Conservation (phyloP, 2,888 invertebrate species). For the Sthenelais limicola region DNA sequence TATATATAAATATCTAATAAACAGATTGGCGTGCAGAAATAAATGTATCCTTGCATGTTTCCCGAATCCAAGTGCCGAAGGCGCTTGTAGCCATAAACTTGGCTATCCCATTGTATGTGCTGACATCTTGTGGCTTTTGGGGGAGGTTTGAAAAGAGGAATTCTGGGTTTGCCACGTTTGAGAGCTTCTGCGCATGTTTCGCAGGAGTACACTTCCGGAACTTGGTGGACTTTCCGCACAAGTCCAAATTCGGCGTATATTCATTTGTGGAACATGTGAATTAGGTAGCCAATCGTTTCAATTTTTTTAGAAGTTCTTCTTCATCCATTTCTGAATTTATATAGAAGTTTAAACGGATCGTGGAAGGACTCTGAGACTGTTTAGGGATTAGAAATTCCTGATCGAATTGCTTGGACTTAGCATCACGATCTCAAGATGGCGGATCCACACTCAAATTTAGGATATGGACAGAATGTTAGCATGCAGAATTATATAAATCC, state of each 20-base stretch:
- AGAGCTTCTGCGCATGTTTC: constrained; percentile 13
- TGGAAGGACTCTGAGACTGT: too few species aligned
- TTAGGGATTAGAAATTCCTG: too few species aligned
- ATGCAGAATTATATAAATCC: constrained; percentile 3
- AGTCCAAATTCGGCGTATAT: constrained; percentile 15
- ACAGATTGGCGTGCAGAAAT: too few species aligned
- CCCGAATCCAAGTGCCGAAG: too few species aligned
- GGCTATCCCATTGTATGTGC: not conserved
- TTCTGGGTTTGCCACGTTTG: constrained; percentile 34
- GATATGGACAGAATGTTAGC: not conserved
- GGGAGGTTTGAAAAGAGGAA: not conserved
- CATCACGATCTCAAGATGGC: constrained; percentile 36
- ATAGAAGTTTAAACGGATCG: too few species aligned
- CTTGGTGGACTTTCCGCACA: not conserved
- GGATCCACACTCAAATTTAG: constrained; percentile 30
- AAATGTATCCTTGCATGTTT: too few species aligned
- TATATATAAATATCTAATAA: too few species aligned
- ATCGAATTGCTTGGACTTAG: constrained; percentile 29
- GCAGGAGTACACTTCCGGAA: constrained; percentile 34
- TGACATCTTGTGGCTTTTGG: constrained; percentile 8
- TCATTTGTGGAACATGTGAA: too few species aligned
- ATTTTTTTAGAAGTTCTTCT: too few species aligned
- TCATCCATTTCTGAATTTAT: too few species aligned
- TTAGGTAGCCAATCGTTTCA: too few species aligned
- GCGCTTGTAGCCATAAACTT: too few species aligned